These are phyloP conservation scores for Notoglanidium macrostoma DNA, from an alignment of 2,797 vertebrate genomes.

Conservation along the genomic window DNA sequence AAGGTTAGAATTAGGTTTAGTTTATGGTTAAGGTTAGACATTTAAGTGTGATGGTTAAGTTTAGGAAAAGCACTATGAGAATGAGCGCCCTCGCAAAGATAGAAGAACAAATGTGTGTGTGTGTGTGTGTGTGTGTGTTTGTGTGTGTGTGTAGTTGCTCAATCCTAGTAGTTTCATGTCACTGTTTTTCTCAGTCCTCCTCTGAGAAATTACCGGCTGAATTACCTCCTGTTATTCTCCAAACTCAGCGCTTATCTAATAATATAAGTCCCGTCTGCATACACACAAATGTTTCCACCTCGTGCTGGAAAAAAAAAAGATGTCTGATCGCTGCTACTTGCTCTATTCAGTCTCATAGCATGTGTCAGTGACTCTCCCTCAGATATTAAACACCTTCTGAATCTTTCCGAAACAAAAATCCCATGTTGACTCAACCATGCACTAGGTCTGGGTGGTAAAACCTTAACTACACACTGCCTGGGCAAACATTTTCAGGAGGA, in stretches of 20 bases:
- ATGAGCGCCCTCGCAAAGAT: too few species aligned
- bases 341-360: not conserved
- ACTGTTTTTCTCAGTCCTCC: not conserved
- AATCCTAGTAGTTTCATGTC: not conserved
- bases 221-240: not conserved
- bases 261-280: not conserved
- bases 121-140: too few species aligned
- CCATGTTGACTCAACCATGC: not conserved
- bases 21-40: too few species aligned
- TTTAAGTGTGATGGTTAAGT: too few species aligned
- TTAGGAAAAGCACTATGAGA: too few species aligned
- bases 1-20: too few species aligned
- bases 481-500: not conserved
- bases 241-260: not conserved
- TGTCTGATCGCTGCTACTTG: not conserved
- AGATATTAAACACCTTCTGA: not conserved
- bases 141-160: not conserved
- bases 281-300: not conserved
- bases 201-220: not conserved
- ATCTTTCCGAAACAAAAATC: not conserved
- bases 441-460: not conserved
- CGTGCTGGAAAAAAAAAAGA: not conserved
- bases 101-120: too few species aligned
- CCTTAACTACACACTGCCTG: not conserved
- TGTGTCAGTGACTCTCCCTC: not conserved